A percentile compares a stretch with the other conserved stretches of the same genome.
Evolutionary conservation across 2,113 vertebrate genomes (phyloP).

Genomic region (Eurypyga helias): DNA sequence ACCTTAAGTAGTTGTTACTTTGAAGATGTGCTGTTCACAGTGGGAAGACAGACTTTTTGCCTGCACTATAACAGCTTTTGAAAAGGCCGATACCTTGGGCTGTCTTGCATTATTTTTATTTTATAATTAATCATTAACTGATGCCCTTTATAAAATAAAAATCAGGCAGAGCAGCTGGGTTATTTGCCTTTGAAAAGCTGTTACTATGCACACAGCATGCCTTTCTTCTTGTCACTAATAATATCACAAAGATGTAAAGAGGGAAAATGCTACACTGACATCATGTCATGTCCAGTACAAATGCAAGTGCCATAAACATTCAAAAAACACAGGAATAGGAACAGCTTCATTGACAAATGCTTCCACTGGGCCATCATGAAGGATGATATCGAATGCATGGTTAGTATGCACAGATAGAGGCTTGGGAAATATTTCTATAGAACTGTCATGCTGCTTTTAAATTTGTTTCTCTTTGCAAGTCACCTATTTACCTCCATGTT

Average conservation of each 20-base stretch:
- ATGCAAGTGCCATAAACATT: not conserved
- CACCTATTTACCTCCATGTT: not conserved
- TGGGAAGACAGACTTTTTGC: not conserved
- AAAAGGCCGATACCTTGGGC: not conserved
- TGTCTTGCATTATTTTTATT: not conserved
- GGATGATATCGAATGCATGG: fast-evolving
- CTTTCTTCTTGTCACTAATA: not conserved
- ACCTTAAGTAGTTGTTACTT: not conserved
- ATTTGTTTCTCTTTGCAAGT: not conserved
- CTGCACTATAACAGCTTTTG: not conserved
- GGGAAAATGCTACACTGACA: not conserved
- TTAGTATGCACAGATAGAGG: fast-evolving
- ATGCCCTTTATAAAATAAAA: conserved; percentile 21
- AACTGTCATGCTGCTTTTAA: not conserved
- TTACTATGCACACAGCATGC: not conserved
- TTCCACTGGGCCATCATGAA: not conserved
- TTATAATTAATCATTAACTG: conserved; percentile 12
- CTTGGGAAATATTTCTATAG: not conserved
- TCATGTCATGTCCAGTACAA: not conserved
- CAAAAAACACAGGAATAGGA: not conserved
- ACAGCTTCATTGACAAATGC: not conserved
- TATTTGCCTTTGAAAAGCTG: conserved; percentile 22
- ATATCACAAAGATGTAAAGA: not conserved
- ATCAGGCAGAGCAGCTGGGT: not conserved
- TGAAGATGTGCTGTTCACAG: not conserved